A percentile compares a stretch with the other conserved stretches of the same genome.
Conservation (phyloP, 1,140 invertebrate genomes). For the Pollicipes pollicipes region DNA sequence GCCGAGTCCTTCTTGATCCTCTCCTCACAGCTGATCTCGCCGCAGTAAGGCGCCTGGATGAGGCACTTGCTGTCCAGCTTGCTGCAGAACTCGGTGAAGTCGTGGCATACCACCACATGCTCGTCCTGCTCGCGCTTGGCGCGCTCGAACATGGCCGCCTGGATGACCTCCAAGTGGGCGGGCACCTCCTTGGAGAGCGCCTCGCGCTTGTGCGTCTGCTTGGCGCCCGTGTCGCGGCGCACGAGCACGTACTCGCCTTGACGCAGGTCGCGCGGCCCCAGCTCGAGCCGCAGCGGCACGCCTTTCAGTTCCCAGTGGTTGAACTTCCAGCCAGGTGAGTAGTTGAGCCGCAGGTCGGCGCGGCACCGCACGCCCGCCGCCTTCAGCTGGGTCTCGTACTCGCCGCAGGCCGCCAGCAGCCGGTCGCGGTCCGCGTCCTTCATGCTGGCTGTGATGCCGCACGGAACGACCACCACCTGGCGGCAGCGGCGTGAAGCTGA, state of each 20-base stretch:
- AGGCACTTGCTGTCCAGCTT: constrained; percentile 76
- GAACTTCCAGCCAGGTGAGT: constrained; percentile 99
- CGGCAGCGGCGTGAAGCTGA: constrained; percentile 24
- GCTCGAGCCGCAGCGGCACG: constrained; percentile 70
- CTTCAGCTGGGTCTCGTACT: constrained; percentile 38
- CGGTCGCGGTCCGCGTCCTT: constrained; percentile 46
- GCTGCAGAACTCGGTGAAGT: constrained; percentile 63
- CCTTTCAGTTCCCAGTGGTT: constrained; percentile 99
- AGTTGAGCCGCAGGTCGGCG: constrained; percentile 82
- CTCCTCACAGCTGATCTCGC: constrained; percentile 72
- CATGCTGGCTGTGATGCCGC: constrained; percentile 75
- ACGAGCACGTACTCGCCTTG: constrained; percentile 74
- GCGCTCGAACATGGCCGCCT: constrained; percentile 53
- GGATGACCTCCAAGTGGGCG: constrained; percentile 61
- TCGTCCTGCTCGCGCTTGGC: constrained; percentile 56
- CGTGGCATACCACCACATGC: constrained; percentile 47
- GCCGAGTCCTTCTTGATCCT: constrained; percentile 89
- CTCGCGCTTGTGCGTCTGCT: constrained; percentile 44
- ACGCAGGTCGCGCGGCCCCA: constrained; percentile 89
- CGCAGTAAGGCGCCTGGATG: constrained; percentile 86
- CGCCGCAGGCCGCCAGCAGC: constrained; percentile 51
- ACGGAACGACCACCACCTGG: constrained; percentile 70
- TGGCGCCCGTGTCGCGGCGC: constrained; percentile 67
- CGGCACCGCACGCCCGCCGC: constrained; percentile 43
- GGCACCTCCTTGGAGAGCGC: constrained; percentile 35